Evolutionary conservation across 2,797 vertebrate species (phyloP), one percentile per base, ranked within the genome.

Genomic region (Diplodus sargus): DNA sequence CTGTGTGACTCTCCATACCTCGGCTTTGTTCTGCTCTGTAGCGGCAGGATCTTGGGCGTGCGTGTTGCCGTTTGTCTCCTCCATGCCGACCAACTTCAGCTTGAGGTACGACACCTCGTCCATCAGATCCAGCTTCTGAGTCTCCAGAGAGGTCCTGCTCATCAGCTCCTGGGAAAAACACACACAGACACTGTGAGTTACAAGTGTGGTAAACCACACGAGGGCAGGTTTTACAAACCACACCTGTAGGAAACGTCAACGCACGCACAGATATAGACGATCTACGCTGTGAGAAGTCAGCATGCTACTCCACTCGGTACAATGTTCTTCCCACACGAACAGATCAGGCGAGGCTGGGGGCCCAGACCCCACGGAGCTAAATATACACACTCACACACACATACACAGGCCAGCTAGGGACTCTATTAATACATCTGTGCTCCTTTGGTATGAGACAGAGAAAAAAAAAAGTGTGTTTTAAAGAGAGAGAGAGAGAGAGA

Each of bases 91-190:
- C 87, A 99, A 93, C 85, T 97, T 97, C 88, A 99, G 96, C 84
- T 99, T 99, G 84, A 99, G 93, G 83, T 95, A 96, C 34, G 97
- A 99, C 83, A 99, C 96, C 90, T 99, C 97, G 67, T 97, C 96
- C 94, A 98, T 96, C 77, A 99, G 94, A 90, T 99, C 97, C 39
- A 99, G 90, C 90, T 99, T 99, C 94, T 99, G 97, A 11, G 96
- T 98, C 93, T 99, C 98, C 4, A 99, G 94, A 3, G 95, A 96
- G 2, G 97, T 98, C 71, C 97, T 96, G 90, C 96, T 97, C 84
- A 97, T 92, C 91, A 99, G 92, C 93, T 99, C 98, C 98, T 99
- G 90, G 18, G 12, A 58, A 28, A 59, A 43, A 72, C 39, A 74
- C 57, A 83, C 16, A 77, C 58, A 79, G 43, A 78, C 62, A 74